Evolutionary conservation across 2,797 vertebrate species (phyloP), one percentile per base, ranked within the genome.

Genomic region (Oreortyx pictus): DNA sequence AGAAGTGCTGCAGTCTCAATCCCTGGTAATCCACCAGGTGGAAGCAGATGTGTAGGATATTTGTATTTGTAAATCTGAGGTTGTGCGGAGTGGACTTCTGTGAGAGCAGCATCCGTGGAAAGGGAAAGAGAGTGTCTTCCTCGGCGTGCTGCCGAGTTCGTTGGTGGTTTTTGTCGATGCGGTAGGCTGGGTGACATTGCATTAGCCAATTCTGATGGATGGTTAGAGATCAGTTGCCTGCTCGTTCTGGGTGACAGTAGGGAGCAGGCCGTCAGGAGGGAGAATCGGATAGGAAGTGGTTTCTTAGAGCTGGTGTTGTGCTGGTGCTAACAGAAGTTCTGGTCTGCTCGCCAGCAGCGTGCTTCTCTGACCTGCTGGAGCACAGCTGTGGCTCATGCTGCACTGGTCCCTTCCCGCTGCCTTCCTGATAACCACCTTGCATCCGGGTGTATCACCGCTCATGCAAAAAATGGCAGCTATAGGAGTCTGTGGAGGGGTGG

Each of bases 11-110:
- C 73, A 27, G 71, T 77, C 71, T 95, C 41, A 37, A 6, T 88
- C 92, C 84, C 92, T 84, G 49, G 52, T 84, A 93, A 93, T 95
- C 96, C 94, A 95, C 91, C 93, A 95, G 94, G 93, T 96, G 93
- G 96, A 96, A 96, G 94, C 94, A 96, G 89, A 94, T 93, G 61
- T 95, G 95, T 92, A 52, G 85, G 73, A 39, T 83, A 82, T 81
- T 61, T 77, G 52, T 74, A 13, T 82, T 88, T 82, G 89, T 79
- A 84, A 74, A 71, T 74, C 71, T 61, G 67, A 24, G 23, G 76
- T 50, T 70, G 56, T 76, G 64, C 49, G 59, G 80, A 76, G 70
- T 41, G 31, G 22, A 1, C 71, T 94, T 86, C 39, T 78, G 10
- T 33, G 75, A 75, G 66, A 57, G 47, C 60, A 39, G 41, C 2